phyloP scores from a whole-genome alignment of 2,113 vertebrate genomes.

The Apaloderma vittatum region DNA sequence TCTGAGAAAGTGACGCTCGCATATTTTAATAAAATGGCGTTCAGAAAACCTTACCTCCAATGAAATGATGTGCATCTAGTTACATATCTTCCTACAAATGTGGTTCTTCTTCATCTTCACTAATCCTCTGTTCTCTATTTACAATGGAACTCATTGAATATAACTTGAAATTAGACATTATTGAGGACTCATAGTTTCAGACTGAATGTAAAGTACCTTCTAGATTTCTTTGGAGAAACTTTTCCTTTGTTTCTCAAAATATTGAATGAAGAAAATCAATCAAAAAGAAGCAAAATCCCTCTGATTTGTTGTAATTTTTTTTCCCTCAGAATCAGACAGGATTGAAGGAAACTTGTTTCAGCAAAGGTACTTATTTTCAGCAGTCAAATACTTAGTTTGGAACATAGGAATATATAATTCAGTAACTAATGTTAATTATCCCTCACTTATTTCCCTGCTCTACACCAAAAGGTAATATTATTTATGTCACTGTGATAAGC shows the following conservation, averaged over 20 bases:
- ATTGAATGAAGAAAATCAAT: background rate
- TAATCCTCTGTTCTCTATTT: background rate
- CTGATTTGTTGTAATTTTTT: background rate
- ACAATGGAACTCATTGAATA: background rate
- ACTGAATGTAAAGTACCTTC: background rate
- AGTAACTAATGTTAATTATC: background rate
- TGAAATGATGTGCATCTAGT: rapidly evolving
- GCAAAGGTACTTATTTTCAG: rapidly evolving
- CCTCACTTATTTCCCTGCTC: background rate
- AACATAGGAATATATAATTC: background rate
- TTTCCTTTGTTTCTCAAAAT: background rate
- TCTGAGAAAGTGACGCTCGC: background rate
- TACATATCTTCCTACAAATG: background rate
- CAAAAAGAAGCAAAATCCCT: background rate
- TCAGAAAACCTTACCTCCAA: background rate
- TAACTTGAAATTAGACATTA: rapidly evolving
- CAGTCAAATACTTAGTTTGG: background rate
- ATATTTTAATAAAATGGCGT: background rate
- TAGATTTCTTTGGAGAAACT: background rate
- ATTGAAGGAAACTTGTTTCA: background rate
- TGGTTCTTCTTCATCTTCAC: background rate
- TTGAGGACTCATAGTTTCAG: background rate
- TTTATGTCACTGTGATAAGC: background rate
- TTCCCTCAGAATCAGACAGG: background rate
- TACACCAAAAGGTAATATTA: background rate